phyloP scores from a whole-genome alignment of 1,140 invertebrate species.

The Antheraea mylitta region DNA sequence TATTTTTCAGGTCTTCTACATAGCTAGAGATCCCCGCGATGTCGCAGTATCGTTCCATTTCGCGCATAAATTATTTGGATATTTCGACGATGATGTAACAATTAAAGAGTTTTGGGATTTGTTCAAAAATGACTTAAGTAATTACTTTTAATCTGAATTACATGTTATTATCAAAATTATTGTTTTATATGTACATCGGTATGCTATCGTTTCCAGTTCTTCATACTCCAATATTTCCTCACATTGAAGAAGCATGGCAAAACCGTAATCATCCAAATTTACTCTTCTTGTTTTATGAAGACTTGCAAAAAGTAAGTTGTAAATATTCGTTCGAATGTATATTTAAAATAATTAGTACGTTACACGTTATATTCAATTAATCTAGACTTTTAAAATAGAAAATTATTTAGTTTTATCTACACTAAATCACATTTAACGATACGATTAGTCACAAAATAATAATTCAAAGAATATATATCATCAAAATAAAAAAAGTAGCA shows the following conservation, averaged over 20 bases:
- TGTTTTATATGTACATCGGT: not conserved
- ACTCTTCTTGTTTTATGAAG: constrained; percentile 89
- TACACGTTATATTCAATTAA: too few relatives aligned
- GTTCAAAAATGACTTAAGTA: constrained; percentile 86
- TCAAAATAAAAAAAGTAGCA: too few relatives aligned
- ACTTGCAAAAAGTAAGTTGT: constrained; percentile 58
- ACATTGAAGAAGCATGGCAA: constrained; percentile 85
- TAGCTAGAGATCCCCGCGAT: constrained; percentile 91
- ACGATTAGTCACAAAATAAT: too few relatives aligned
- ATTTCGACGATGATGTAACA: constrained; percentile 81
- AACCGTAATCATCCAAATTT: constrained; percentile 82
- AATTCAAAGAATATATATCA: too few relatives aligned
- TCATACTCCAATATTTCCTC: constrained; percentile 85
- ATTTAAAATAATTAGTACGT: too few relatives aligned
- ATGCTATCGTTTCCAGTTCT: constrained; percentile 71
- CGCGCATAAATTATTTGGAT: constrained; percentile 83
- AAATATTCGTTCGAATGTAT: too few relatives aligned
- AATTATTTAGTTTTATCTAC: too few relatives aligned
- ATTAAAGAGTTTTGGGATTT: constrained; percentile 87
- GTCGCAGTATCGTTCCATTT: constrained; percentile 90
- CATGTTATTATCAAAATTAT: too few relatives aligned
- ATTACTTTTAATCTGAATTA: constrained; percentile 23
- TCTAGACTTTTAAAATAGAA: too few relatives aligned
- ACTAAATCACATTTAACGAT: too few relatives aligned
- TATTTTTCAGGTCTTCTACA: constrained; percentile 80